phyloP scores from a whole-genome alignment of 2,797 vertebrate genomes.

The Hippopotamyrus pictus region DNA sequence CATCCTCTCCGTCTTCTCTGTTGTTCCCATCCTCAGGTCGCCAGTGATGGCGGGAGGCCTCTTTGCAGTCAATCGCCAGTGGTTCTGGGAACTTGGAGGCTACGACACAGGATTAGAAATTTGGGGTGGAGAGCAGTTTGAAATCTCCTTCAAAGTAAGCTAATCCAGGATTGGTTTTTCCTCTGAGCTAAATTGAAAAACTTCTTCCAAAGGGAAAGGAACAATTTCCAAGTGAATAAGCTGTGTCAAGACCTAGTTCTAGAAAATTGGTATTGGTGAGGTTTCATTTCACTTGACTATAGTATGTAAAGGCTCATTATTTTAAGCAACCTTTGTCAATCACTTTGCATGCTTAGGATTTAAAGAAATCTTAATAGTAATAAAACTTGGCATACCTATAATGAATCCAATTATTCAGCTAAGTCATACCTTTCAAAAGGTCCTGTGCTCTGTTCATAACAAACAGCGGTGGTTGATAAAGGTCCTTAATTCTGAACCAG shows the following conservation, averaged over 20 bases:
- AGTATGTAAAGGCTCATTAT: background rate
- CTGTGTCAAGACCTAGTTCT: background rate
- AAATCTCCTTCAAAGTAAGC: conserved; percentile 84
- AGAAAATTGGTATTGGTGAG: background rate
- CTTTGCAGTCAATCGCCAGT: conserved; percentile 73
- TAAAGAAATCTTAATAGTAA: background rate
- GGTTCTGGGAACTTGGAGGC: conserved; percentile 84
- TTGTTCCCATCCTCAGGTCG: conserved; percentile 58
- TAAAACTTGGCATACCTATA: background rate
- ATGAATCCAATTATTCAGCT: background rate
- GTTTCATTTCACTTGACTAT: background rate
- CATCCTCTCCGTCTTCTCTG: background rate
- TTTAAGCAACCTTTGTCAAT: background rate
- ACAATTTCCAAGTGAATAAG: conserved; percentile 6
- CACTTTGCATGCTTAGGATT: background rate
- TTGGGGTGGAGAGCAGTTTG: conserved; percentile 86
- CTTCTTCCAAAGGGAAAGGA: conserved; percentile 1
- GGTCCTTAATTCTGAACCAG: background rate
- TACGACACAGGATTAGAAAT: conserved; percentile 84
- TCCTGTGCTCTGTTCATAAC: background rate
- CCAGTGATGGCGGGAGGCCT: conserved; percentile 85
- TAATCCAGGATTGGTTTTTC: background rate
- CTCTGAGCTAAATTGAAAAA: conserved; percentile 10
- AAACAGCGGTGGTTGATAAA: background rate
- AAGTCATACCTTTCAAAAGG: background rate